Percentiles rank a stretch among this genome's conserved stretches.
phyloP scores from a whole-genome alignment of 2,888 invertebrate genomes.

The Bruchidius siliquastri region DNA sequence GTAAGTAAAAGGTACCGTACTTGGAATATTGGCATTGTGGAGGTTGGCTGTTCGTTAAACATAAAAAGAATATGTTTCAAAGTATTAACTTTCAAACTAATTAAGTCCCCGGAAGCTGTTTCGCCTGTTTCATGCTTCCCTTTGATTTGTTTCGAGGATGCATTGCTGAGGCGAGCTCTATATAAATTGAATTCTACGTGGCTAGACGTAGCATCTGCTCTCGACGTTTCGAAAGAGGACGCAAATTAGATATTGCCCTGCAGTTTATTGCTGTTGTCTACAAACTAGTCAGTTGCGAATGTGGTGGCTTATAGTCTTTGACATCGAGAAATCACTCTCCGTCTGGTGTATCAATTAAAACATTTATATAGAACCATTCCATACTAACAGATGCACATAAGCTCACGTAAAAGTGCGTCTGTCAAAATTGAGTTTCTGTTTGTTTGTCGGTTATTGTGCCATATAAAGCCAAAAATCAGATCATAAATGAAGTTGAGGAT shows the following conservation, averaged over 20 bases:
- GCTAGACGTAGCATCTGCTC: not conserved
- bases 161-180: not conserved
- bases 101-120: not conserved
- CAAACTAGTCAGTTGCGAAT: not conserved
- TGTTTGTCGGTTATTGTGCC: no score
- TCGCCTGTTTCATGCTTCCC: not conserved
- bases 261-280: not conserved
- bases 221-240: not conserved
- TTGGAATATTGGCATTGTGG: no score
- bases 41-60: not conserved
- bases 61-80: not conserved
- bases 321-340: no score
- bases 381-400: no score
- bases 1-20: no score
- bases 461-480: no score
- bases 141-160: not conserved
- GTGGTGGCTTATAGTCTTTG: not conserved
- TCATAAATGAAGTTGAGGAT: no score
- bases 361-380: no score
- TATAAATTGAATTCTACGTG: not conserved
- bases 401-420: no score
- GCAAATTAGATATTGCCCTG: not conserved
- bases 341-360: no score
- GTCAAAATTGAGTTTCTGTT: no score
- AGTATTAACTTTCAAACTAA: not conserved